Base-by-base conservation (phyloP, 2,113 vertebrate species). In the Orthonyx spaldingii region DNA sequence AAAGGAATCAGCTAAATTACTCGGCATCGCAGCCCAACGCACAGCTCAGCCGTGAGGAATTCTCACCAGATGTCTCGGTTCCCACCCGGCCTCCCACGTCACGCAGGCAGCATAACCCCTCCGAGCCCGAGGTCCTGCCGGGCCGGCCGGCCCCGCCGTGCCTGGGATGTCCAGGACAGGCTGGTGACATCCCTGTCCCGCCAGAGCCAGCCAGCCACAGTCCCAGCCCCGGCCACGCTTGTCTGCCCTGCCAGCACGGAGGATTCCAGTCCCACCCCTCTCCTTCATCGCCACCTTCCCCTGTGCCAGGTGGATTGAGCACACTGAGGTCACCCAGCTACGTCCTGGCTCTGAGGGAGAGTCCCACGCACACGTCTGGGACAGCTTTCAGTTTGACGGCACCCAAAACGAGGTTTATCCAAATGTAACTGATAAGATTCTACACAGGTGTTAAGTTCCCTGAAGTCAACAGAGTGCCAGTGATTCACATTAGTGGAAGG, bases 41-140 rank as follows among this genome's bases (percentile, higher is more conserved):
- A 98, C 92, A 97, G 94, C 98, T 98, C 97, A 97, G 95, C 95
- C 50, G 52, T 94, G 96, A 98, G 96, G 96, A 98, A 98, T 97
- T 97, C 95, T 96, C 84, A 97, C 94, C 97, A 97, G 96, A 97
- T 98, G 97, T 96, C 96, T 94, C 44, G 70, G 61, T 97, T 93
- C 88, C 96, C 96, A 96, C 93, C 94, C 96, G 15, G 47, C 77
- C 71, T 97, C 92, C 95, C 90, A 96, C 94, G 24, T 96, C 94
- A 97, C 41, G 71, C 94, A 97, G 77, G 90, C 85, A 89, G 52
- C 65, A 90, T 49, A 94, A 94, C 78, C 85, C 95, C 93, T 96
- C 77, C 1, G 64, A 90, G 93, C 56, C 89, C 6, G 16, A 93
- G 57, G 57, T 77, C 81, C 79, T 88, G 24, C 64, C 1, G 5